Percentiles rank a stretch among this genome's conserved stretches.
These are phyloP conservation scores for Eilema caniola DNA, from an alignment of 2,888 invertebrate species.

Conservation along the genomic window DNA sequence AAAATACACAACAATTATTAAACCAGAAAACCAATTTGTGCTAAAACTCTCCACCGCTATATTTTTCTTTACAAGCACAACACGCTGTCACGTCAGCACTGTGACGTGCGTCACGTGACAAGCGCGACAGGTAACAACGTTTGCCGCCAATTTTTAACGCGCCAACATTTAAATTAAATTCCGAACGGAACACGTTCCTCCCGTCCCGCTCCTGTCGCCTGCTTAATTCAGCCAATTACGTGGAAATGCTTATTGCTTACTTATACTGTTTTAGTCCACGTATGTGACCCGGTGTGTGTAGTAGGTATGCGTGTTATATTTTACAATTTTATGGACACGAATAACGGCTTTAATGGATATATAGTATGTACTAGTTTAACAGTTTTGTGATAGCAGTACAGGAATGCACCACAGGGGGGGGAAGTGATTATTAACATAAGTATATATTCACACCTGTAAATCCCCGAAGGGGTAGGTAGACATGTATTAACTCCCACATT, in stretches of 20 bases:
- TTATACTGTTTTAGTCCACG: slow-evolving; percentile 55
- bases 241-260: slow-evolving; percentile 73
- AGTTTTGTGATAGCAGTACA: too few relatives aligned
- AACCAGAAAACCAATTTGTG: slow-evolving; percentile 5
- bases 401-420: too few relatives aligned
- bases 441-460: too few relatives aligned
- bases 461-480: too few relatives aligned
- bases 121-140: slow-evolving; percentile 75
- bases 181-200: slow-evolving; percentile 53
- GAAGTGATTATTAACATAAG: too few relatives aligned
- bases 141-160: slow-evolving; percentile 77
- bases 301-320: background rate
- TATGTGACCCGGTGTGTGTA: slow-evolving; percentile 24
- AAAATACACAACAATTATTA: background rate
- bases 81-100: slow-evolving; percentile 40
- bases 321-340: background rate
- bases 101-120: slow-evolving; percentile 40
- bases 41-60: slow-evolving; percentile 13
- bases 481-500: too few relatives aligned
- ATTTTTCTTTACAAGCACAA: slow-evolving; percentile 27
- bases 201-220: slow-evolving; percentile 51
- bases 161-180: slow-evolving; percentile 83
- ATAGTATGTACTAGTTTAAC: background rate
- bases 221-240: slow-evolving; percentile 80
- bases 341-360: background rate